phyloP scores from a whole-genome alignment of 2,888 invertebrate genomes.

The Drosophila yooni region DNA sequence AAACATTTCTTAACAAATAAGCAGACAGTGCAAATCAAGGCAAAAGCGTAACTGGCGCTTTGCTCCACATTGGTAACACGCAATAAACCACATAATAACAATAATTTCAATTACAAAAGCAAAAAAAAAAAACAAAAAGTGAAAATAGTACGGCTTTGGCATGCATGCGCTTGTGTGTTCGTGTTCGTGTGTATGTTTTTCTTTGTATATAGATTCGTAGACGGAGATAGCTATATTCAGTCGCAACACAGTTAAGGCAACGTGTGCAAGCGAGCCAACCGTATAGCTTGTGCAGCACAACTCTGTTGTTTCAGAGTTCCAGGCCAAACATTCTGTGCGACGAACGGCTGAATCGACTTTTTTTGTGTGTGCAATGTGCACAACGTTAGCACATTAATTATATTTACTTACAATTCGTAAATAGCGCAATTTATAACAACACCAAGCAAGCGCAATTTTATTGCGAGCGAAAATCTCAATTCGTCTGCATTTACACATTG shows the following conservation, averaged over 20 bases:
- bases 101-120: conserved; percentile 26
- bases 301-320: conserved; percentile 77
- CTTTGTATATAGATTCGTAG: conserved; percentile 78
- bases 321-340: conserved; percentile 72
- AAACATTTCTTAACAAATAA: conserved; percentile 45
- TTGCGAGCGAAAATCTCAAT: conserved; percentile 15
- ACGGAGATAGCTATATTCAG: conserved; percentile 57
- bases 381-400: conserved; percentile 65
- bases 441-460: conserved; percentile 18
- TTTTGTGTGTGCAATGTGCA: conserved; percentile 75
- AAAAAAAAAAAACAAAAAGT: conserved; percentile 43
- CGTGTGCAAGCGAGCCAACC: conserved; percentile 60
- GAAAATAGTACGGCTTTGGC: conserved; percentile 74
- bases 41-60: conserved; percentile 18
- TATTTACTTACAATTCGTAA: conserved; percentile 67
- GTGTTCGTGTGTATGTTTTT: conserved; percentile 74
- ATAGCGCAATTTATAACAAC: conserved; percentile 28
- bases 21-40: conserved; percentile 58
- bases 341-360: conserved; percentile 79
- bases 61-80: conserved; percentile 16
- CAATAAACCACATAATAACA: conserved; percentile 4
- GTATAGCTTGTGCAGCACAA: conserved; percentile 44
- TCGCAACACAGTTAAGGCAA: conserved; percentile 18
- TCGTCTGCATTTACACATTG: conserved; percentile 32
- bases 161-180: conserved; percentile 21